Percentiles rank a stretch among this genome's conserved stretches.
Evolutionary conservation across 2,888 invertebrate genomes (phyloP).

Genomic region (Tenthredo notha): DNA sequence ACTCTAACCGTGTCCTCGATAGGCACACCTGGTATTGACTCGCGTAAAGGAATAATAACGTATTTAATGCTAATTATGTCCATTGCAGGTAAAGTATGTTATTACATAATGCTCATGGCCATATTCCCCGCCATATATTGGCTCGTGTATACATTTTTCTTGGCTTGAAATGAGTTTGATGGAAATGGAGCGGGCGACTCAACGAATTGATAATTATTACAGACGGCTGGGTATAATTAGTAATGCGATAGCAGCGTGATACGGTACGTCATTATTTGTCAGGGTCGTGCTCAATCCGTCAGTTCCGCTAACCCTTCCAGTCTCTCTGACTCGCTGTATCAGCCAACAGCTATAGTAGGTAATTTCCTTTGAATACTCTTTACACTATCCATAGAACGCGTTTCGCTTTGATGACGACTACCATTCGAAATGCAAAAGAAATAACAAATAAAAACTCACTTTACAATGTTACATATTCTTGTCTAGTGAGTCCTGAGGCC

Average conservation of each 20-base stretch:
- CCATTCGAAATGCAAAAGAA: not conserved
- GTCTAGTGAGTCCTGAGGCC: conserved; percentile 26
- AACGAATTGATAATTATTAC: conserved; percentile 48
- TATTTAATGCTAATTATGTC: conserved; percentile 68
- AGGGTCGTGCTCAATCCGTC: conserved; percentile 43
- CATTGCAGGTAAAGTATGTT: conserved; percentile 64
- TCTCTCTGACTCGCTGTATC: conserved; percentile 30
- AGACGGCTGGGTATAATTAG: conserved; percentile 38
- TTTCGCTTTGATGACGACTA: conserved; percentile 26
- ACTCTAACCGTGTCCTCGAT: conserved; percentile 57
- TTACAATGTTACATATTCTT: conserved; percentile 31
- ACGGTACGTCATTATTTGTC: conserved; percentile 49
- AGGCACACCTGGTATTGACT: conserved; percentile 58
- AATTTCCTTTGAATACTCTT: conserved; percentile 34
- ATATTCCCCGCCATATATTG: conserved; percentile 62
- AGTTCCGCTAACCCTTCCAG: conserved; percentile 48
- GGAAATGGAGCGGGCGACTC: conserved; percentile 58
- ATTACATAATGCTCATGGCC: conserved; percentile 64
- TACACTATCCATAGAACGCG: conserved; percentile 18
- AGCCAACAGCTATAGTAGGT: conserved; percentile 5
- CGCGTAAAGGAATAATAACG: conserved; percentile 62
- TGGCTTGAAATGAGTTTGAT: conserved; percentile 57
- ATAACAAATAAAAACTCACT: conserved; percentile 20
- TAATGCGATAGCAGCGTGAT: conserved; percentile 34
- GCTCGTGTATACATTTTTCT: conserved; percentile 45